phyloP scores from a whole-genome alignment of 2,888 invertebrate genomes.

The Arctia plantaginis region DNA sequence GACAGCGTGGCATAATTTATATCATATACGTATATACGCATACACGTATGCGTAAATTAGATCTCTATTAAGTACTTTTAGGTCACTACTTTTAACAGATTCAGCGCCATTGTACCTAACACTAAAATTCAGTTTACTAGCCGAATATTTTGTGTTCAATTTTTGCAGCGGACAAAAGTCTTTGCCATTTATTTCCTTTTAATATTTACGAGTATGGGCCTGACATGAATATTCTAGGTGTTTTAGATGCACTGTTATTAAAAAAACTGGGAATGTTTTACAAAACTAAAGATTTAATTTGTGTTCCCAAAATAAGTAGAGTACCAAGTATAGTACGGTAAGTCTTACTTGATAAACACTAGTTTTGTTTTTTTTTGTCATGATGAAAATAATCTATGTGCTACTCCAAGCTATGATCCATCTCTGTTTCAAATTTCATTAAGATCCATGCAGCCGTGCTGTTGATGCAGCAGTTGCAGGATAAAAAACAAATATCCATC shows the following conservation, averaged over 20 bases:
- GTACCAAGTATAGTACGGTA: neutral
- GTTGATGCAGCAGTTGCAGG: too few relatives aligned
- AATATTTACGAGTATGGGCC: constrained; percentile 25
- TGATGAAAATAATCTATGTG: too few relatives aligned
- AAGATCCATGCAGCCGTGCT: too few relatives aligned
- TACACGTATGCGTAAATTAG: neutral
- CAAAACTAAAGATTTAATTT: neutral
- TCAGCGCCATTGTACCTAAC: constrained; percentile 16
- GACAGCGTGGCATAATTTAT: neutral
- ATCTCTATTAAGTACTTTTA: neutral
- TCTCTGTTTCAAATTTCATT: too few relatives aligned
- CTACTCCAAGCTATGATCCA: too few relatives aligned
- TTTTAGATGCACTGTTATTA: constrained; percentile 21
- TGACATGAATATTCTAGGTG: constrained; percentile 30
- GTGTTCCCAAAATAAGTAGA: neutral
- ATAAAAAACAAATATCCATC: neutral
- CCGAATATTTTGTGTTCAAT: constrained; percentile 32
- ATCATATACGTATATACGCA: neutral
- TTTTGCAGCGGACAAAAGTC: constrained; percentile 36
- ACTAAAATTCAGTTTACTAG: constrained; percentile 28
- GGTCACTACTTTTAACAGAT: neutral
- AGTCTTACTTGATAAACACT: too few relatives aligned
- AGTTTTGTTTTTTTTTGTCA: accelerated
- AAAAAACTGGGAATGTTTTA: constrained; percentile 27
- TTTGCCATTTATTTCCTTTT: constrained; percentile 34